These are phyloP conservation scores for Serranus cabrilla DNA, from an alignment of 2,797 vertebrate species.

Conservation along the genomic window DNA sequence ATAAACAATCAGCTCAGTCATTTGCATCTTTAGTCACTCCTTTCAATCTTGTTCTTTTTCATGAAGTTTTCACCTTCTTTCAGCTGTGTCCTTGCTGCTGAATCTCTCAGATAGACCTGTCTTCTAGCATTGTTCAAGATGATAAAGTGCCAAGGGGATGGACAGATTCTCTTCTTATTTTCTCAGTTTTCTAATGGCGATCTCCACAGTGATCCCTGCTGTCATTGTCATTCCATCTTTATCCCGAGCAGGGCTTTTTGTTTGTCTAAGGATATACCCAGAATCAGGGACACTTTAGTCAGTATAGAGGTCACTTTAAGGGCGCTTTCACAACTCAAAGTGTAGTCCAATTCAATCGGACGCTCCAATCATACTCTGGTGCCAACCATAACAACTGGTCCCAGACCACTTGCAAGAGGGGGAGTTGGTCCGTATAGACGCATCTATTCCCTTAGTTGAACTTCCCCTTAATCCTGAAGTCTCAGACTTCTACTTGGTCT, in stretches of 20 bases:
- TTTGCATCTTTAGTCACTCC: constrained; percentile 17
- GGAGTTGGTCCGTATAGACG: no score
- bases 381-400: no score
- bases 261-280: no score
- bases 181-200: constrained; percentile 16
- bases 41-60: background rate
- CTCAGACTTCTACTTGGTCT: no score
- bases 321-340: no score
- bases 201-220: background rate
- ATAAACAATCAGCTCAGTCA: constrained; percentile 12
- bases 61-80: background rate
- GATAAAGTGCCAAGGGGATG: constrained; percentile 47
- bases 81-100: background rate
- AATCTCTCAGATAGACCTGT: constrained; percentile 9
- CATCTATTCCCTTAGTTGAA: no score
- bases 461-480: no score
- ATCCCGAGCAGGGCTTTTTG: background rate
- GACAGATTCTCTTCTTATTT: background rate
- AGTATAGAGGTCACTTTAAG: no score
- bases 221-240: constrained; percentile 4
- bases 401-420: no score
- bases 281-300: no score
- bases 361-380: no score
- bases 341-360: no score
- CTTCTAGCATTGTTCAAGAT: constrained; percentile 18